A percentile compares a stretch with the other conserved stretches of the same genome.
Evolutionary conservation across 1,140 invertebrate genomes (phyloP).

Genomic region (Zaprionus inermis): DNA sequence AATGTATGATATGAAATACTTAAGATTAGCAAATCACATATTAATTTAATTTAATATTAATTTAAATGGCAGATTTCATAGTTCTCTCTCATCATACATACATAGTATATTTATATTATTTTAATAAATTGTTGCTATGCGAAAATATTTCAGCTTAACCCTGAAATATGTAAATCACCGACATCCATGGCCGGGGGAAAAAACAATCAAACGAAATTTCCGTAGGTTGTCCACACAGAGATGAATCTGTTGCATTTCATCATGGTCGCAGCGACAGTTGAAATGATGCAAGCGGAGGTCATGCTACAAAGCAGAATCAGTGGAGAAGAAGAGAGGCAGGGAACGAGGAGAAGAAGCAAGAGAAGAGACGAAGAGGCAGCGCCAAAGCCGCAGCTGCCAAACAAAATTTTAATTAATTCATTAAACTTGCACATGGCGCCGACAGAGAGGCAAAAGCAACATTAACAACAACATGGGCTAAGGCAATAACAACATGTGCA

Average conservation of each 20-base stretch:
- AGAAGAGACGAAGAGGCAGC: background rate
- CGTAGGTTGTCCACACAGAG: constrained; percentile 49
- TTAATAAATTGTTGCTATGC: background rate
- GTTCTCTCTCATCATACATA: background rate
- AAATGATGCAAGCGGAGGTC: constrained; percentile 60
- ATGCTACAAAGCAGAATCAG: constrained; percentile 8
- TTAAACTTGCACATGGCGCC: constrained; percentile 73
- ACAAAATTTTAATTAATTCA: constrained; percentile 74
- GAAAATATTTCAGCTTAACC: constrained; percentile 9
- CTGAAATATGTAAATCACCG: constrained; percentile 19
- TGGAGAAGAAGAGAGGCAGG: background rate
- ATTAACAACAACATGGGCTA: background rate
- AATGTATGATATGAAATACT: no score
- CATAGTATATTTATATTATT: background rate
- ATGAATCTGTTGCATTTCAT: constrained; percentile 29
- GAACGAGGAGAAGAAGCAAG: background rate
- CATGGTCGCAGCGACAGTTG: constrained; percentile 35
- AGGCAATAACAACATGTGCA: constrained; percentile 1
- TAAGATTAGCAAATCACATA: no score
- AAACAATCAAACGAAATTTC: constrained; percentile 53
- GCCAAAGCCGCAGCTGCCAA: constrained; percentile 27
- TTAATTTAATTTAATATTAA: no score
- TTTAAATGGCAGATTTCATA: background rate
- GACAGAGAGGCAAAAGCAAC: constrained; percentile 10
- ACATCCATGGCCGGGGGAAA: constrained; percentile 32